phyloP scores from a whole-genome alignment of 2,797 vertebrate species.

The Denticeps clupeoides region DNA sequence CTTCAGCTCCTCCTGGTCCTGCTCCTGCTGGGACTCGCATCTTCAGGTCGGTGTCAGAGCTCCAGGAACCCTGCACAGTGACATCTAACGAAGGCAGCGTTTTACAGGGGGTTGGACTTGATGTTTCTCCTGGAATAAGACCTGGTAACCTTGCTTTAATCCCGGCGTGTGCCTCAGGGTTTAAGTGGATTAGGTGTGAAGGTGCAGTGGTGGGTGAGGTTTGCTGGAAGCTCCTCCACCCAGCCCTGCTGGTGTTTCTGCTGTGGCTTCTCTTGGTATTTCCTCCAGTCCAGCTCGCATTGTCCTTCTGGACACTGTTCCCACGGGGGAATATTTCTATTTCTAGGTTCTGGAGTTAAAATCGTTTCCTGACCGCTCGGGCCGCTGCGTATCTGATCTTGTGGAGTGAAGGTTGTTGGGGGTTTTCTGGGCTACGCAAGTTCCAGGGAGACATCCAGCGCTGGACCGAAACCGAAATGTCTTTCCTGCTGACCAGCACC shows the following conservation, averaged over 20 bases:
- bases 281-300: not conserved
- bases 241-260: not conserved
- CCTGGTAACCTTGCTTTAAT: slow-evolving; percentile 47
- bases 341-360: no score
- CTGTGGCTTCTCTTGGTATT: not conserved
- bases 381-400: no score
- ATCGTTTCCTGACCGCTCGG: no score
- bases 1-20: slow-evolving; percentile 34
- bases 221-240: not conserved
- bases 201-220: not conserved
- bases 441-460: no score
- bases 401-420: no score
- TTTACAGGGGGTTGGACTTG: no score
- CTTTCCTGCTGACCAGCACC: no score
- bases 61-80: no score
- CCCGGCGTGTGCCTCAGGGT: slow-evolving; percentile 23
- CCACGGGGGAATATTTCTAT: not conserved
- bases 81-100: no score
- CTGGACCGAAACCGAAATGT: no score
- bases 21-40: slow-evolving; percentile 52
- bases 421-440: no score
- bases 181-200: slow-evolving; percentile 49
- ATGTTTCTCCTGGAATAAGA: no score
- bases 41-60: slow-evolving; percentile 51
- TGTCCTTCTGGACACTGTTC: not conserved